Evolutionary conservation across 2,888 invertebrate species (phyloP), one percentile per base, ranked within the genome.

Genomic region (Cremastinae sp.): DNA sequence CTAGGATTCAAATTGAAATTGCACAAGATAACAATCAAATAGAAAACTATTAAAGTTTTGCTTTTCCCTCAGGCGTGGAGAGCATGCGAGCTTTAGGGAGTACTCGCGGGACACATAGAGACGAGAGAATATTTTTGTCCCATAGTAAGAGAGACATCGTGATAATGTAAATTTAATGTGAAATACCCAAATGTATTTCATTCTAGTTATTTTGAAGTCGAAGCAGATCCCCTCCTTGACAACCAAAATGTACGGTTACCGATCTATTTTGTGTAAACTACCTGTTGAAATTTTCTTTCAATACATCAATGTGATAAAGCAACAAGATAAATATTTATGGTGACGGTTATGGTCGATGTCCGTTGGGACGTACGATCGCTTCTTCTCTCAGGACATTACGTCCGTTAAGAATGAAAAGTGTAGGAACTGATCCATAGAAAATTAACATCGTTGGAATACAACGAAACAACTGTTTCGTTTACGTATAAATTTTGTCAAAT

Each of bases 1-100:
- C 91, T 98, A 65, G 98, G 98, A 64, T 98, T 98, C 90, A 98
- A 98, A 90, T 92, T 98, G 75, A 98, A 98, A 91, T 91, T 98
- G 56, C 97, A 98, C 90, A 98, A 98, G 92, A 97, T 98, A 85
- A 98, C 98, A 92, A 95, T 96, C 76, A 96, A 96, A 89, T 96
- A 90, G 58, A 61, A 14, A 22, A 61, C 37, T 37, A 18, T 28
- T 35, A n/a, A n/a, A n/a, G n/a, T n/a, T n/a, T 9, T 9, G 45
- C 45, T 35, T 2, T 56, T 10, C 39, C 8, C 16, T 16, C 12
- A 37, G 0, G 2, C 3, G 20, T 39, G 51, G 12, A 18, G 9
- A 51, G 3, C 4, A 51, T n/a, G 20, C 12, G 1, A 22, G 1
- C 1, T 22, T 51, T 51, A 20, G 9, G 9, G 18, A 12, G 12